These are phyloP conservation scores for Zaprionus africanus DNA, from an alignment of 1,140 invertebrate species.

Conservation along the genomic window DNA sequence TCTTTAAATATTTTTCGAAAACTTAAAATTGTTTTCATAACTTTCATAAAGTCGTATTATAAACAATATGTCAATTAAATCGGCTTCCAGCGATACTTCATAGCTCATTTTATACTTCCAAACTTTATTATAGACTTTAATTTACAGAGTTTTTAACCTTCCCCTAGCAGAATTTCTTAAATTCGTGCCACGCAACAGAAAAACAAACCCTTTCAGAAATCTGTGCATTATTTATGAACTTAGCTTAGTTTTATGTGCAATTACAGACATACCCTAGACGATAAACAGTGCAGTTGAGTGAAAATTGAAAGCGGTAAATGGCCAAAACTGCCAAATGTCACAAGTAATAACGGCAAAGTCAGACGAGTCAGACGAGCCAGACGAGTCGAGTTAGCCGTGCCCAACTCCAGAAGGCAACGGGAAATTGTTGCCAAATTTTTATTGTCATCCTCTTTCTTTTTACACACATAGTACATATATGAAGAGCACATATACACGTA, in stretches of 20 bases:
- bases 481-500: neutral
- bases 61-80: no score
- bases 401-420: constrained; percentile 20
- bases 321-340: constrained; percentile 16
- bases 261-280: neutral
- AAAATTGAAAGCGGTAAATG: constrained; percentile 16
- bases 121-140: neutral
- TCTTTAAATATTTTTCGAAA: neutral
- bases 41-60: no score
- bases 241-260: neutral
- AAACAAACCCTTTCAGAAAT: neutral
- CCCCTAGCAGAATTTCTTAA: neutral
- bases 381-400: neutral
- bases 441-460: constrained; percentile 40
- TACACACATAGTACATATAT: neutral
- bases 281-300: neutral
- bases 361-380: neutral
- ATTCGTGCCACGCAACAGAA: neutral
- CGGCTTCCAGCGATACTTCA: no score
- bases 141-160: neutral
- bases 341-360: constrained; percentile 4
- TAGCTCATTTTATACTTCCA: no score
- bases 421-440: constrained; percentile 56
- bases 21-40: neutral
- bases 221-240: neutral